phyloP scores from a whole-genome alignment of 2,113 vertebrate species.

The Apodemus sylvaticus region DNA sequence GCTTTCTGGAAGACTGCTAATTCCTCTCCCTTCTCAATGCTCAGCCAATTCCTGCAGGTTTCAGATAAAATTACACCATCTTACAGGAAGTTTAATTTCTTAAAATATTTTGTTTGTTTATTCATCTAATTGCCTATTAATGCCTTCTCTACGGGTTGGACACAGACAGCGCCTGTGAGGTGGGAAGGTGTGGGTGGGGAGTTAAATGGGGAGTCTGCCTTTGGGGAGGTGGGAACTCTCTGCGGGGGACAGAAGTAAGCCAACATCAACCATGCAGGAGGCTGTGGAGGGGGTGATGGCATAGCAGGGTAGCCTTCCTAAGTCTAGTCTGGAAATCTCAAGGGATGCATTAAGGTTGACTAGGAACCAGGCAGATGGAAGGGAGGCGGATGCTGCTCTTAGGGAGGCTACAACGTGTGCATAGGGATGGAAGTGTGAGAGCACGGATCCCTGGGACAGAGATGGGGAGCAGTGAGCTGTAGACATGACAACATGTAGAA shows the following conservation, averaged over 20 bases:
- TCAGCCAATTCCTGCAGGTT: constrained; percentile 19
- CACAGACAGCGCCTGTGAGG: neutral
- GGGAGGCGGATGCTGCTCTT: neutral
- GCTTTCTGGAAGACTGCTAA: neutral
- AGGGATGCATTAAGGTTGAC: neutral
- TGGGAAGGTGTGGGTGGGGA: neutral
- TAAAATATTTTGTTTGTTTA: constrained; percentile 33
- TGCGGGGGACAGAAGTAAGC: neutral
- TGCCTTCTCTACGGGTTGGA: neutral
- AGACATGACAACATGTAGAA: neutral
- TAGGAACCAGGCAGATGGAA: neutral
- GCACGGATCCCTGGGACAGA: neutral
- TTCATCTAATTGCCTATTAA: constrained; percentile 9
- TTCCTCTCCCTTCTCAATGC: neutral
- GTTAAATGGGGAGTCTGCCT: neutral
- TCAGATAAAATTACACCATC: neutral
- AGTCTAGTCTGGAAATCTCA: neutral
- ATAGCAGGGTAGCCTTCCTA: neutral
- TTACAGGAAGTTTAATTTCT: constrained; percentile 34
- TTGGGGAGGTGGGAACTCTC: neutral
- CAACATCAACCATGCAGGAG: neutral
- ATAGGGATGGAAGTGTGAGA: neutral
- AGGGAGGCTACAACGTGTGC: neutral
- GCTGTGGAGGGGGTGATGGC: neutral
- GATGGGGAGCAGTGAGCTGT: no score